Evolutionary conservation across 2,888 invertebrate species (phyloP).

Genomic region (Xestia c-nigrum): DNA sequence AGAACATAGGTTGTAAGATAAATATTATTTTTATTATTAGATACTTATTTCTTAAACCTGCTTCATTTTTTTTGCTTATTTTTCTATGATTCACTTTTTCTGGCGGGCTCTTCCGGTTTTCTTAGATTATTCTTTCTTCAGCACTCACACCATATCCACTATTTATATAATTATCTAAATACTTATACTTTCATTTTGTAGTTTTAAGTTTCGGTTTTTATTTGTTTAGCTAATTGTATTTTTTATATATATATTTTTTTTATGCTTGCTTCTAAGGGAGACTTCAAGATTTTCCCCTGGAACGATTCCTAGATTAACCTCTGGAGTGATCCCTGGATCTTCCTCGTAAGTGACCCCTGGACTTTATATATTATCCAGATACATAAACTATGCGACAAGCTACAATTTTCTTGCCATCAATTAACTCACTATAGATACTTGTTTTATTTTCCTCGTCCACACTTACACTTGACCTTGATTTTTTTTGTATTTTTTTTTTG

Average conservation of each 20-base stretch:
- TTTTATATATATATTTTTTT: no score
- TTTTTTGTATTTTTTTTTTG: background rate
- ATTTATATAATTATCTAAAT: no score
- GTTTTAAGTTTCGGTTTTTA: no score
- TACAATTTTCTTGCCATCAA: background rate
- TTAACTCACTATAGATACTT: background rate
- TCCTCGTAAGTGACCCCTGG: slow-evolving; percentile 36
- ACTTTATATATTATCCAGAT: no score
- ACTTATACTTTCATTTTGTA: no score
- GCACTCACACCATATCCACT: background rate
- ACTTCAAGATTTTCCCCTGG: no score
- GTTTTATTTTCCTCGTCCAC: background rate
- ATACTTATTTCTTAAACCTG: background rate
- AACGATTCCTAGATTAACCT: slow-evolving; percentile 15
- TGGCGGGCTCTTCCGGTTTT: background rate
- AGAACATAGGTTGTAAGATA: background rate
- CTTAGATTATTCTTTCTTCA: background rate
- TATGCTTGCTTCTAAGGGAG: no score
- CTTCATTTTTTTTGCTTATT: background rate
- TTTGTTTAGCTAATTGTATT: no score
- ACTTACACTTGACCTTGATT: background rate
- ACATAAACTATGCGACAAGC: background rate
- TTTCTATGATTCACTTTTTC: no score
- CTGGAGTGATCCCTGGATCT: slow-evolving; percentile 26
- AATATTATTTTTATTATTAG: no score